Conservation (phyloP, 2,113 vertebrate genomes). For the Caloenas nicobarica region DNA sequence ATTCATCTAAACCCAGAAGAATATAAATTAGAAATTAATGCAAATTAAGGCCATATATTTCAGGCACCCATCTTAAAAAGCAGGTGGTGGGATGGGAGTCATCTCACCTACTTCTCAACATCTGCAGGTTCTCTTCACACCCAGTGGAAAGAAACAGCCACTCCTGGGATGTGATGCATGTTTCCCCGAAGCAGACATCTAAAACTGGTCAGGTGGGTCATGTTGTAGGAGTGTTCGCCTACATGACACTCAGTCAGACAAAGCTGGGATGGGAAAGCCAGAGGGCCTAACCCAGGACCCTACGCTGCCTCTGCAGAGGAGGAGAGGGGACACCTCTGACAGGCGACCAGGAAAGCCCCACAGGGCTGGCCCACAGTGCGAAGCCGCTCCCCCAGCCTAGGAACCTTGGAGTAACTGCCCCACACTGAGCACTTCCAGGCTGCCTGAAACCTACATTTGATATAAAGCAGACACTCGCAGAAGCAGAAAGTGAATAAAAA, state of each 20-base stretch:
- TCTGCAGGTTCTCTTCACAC: not conserved
- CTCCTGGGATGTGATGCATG: not conserved
- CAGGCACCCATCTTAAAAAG: not conserved
- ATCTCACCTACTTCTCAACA: not conserved
- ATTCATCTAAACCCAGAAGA: not conserved
- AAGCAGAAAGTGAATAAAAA: not conserved
- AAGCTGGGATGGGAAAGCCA: not conserved
- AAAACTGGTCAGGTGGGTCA: not conserved
- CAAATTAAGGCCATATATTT: not conserved
- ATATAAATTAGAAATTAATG: not conserved
- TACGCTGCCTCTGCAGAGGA: not conserved
- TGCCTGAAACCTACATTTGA: not conserved
- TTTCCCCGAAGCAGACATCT: not conserved
- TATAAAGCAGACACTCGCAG: not conserved
- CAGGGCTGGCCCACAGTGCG: not conserved
- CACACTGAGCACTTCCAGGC: not conserved
- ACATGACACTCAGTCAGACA: not conserved
- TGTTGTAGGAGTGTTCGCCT: not conserved
- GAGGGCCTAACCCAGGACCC: not conserved
- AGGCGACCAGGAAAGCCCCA: not conserved
- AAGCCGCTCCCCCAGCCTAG: accelerated
- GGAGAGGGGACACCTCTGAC: not conserved
- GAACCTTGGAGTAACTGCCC: not conserved
- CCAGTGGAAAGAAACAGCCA: not conserved
- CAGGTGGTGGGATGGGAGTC: not conserved